Evolutionary conservation across 2,888 invertebrate genomes (phyloP), one percentile per base, ranked within the genome.

Genomic region (Thymelicus acteon): DNA sequence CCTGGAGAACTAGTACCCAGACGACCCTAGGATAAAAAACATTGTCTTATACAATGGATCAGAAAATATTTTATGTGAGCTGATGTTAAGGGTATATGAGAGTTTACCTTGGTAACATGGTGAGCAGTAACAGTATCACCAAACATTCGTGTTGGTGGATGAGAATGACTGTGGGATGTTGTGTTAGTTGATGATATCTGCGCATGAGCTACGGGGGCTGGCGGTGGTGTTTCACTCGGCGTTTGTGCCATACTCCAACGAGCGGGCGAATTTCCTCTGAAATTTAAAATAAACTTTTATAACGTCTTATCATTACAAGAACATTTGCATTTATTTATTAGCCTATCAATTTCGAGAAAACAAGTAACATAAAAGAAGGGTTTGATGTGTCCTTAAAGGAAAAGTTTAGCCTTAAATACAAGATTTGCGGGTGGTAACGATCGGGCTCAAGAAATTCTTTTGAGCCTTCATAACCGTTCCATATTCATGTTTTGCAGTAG

Each of bases 61-160:
- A 57, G 8, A 57, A 5, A 31, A 7, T 15, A 40, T 60, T 60
- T 40, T 40, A 2, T 4, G 12, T 44, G 31, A 31, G 31, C 31
- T 10, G 44, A 44, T 10, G 1, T 19, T 8, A 12, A 12, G 1
- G 44, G 2, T 44, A 4, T 44, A 44, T 44, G 0, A 40, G 5
- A 48, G 93, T 77, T 63, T 78, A 92, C 93, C 89, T 93, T 93
- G 69, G 85, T 86, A 24, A 93, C 88, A 75, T 92, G 93, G 79
- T 92, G 92, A 69, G 93, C 92, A 65, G 93, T 93, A 72, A 93
- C 92, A 2, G 96, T 96, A 80, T 96, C 96, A 44, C 96, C 96
- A 79, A 96, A 96, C 96, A 96, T 96, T 82, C 96, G 95, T 6
- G 96, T 92, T 19, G 95, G 95, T 62, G 95, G 95, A 73, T 93